Evolutionary conservation across 2,113 vertebrate genomes (phyloP).

Genomic region (Tetraodon nigroviridis): DNA sequence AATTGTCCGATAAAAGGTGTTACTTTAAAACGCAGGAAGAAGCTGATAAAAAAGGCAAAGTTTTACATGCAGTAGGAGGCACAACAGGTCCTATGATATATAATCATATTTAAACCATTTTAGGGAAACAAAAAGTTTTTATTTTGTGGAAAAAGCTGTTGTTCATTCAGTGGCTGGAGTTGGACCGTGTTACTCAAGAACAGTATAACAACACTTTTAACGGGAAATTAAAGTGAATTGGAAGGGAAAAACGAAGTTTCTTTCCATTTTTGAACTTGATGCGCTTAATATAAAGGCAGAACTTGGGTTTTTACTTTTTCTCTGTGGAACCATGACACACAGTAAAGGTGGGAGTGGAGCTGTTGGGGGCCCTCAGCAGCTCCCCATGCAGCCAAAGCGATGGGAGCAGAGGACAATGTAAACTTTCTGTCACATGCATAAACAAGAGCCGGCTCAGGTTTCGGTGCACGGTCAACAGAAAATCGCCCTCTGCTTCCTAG

Average conservation of each 20-base stretch:
- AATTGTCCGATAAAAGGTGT: too few species aligned
- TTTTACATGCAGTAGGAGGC: too few species aligned
- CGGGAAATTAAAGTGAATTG: too few species aligned
- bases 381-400: conserved; percentile 47
- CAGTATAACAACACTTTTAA: too few species aligned
- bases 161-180: too few species aligned
- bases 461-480: conserved; percentile 50
- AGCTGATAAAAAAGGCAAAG: too few species aligned
- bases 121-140: too few species aligned
- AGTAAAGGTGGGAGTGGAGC: conserved; percentile 59
- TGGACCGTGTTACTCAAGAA: too few species aligned
- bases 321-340: conserved; percentile 44
- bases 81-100: too few species aligned
- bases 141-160: too few species aligned
- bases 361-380: conserved; percentile 35
- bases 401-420: conserved; percentile 66
- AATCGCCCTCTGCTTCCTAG: conserved; percentile 54
- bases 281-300: conserved; percentile 38
- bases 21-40: too few species aligned
- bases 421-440: conserved; percentile 70
- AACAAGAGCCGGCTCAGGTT: conserved; percentile 64
- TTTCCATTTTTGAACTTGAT: conserved; percentile 39
- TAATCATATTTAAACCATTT: too few species aligned
- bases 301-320: conserved; percentile 29
- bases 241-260: not conserved